Percentiles rank a stretch among this genome's conserved stretches.
phyloP scores from a whole-genome alignment of 2,113 vertebrate species.

The Colinus virginianus region DNA sequence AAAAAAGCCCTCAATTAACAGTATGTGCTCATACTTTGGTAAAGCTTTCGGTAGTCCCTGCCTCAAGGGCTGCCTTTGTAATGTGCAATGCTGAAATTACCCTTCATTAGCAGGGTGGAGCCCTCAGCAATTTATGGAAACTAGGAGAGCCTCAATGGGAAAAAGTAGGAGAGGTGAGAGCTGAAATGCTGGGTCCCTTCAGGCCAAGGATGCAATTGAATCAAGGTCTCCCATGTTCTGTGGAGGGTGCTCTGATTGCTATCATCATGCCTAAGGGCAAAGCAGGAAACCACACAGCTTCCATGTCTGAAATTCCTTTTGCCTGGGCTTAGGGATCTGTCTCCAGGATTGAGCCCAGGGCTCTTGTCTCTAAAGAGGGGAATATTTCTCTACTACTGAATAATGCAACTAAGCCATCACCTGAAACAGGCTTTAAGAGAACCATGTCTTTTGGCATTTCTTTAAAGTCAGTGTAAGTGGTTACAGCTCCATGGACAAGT shows the following conservation, averaged over 20 bases:
- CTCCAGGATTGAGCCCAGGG: not conserved
- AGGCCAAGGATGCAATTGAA: not conserved
- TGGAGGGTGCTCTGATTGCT: not conserved
- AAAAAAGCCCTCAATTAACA: not conserved
- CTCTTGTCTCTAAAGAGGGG: not conserved
- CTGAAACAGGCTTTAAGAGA: not conserved
- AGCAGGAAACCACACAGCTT: not conserved
- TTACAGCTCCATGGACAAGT: not conserved
- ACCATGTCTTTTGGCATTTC: not conserved
- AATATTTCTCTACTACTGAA: not conserved
- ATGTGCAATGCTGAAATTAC: not conserved
- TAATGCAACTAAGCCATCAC: not conserved
- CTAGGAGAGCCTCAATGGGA: not conserved
- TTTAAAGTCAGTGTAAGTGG: not conserved
- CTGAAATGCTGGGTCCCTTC: not conserved
- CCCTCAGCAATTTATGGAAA: not conserved
- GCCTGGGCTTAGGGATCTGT: not conserved
- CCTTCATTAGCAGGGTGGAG: not conserved
- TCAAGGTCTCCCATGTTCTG: not conserved
- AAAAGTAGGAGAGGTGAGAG: not conserved
- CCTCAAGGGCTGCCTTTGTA: not conserved
- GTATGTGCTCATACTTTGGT: rapidly evolving
- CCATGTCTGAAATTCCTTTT: not conserved
- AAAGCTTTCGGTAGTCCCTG: not conserved
- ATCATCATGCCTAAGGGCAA: not conserved